Base-by-base conservation (phyloP, 2,113 vertebrate genomes). In the Hyperopisus bebe region DNA sequence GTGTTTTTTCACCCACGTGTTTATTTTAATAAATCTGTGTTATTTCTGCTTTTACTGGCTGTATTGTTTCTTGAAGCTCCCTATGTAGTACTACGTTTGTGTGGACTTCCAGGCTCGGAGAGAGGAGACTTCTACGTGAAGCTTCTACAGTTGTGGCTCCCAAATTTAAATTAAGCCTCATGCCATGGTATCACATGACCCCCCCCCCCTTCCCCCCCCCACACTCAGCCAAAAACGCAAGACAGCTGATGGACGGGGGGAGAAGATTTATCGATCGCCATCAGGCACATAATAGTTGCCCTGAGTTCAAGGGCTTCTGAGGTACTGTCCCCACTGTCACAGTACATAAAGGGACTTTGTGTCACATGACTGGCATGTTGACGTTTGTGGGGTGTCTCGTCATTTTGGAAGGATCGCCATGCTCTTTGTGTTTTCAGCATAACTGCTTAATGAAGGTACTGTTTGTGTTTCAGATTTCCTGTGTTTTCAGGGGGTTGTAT, bases 201-300 rank as follows among this genome's bases (percentile, higher is more conserved):
- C 94, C 88, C 92, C 31, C 35, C 35, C 31, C 42, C n/a, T n/a
- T n/a, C n/a, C 97, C 91, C 94, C 88, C 92, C 21, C 82, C 1
- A n/a, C n/a, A 1, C 21, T 7, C 83, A 86, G 83, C 47, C 31
- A 77, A 77, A 85, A 84, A 19, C 2, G 9, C 8, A 19, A 47
- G 97, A 97, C 97, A 99, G 97, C 97, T 98, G 98, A 97, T 95
- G 94, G 94, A 48, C 44, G 4, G 83, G 24, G 46, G 83, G 44
- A 24, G 47, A n/a, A 27, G 44, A 50, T 86, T 86, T 86, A 50
- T 50, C 17, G 24, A 50, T 50, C 35, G 74, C 6, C 35, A 19
- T 80, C 35, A 80, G 94, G 93, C 92, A 95, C 95, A 96, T 94
- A 94, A 96, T 96, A 96, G 96, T 95, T 95, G 94, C 92, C 94